These are phyloP conservation scores for Stenchaetothrips biformis DNA, from an alignment of 2,888 invertebrate species.

Conservation along the genomic window DNA sequence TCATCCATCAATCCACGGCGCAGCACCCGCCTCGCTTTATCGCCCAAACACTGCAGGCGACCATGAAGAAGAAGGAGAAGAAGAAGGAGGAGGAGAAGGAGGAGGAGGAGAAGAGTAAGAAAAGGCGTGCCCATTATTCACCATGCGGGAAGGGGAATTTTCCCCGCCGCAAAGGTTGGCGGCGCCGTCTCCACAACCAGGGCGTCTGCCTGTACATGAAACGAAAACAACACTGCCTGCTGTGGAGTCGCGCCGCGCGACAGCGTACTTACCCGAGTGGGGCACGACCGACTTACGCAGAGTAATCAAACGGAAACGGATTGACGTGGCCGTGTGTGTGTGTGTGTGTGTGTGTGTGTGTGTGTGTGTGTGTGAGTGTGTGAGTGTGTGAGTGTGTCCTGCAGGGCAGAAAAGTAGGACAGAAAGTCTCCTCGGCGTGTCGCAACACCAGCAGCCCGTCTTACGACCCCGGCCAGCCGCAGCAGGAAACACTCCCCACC, in stretches of 20 bases:
- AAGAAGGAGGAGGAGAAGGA: no score
- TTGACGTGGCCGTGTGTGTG: no score
- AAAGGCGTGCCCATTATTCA: neutral
- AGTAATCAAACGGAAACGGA: no score
- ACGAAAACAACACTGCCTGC: neutral
- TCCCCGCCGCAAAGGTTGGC: neutral
- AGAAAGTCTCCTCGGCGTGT: neutral
- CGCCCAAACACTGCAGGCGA: no score
- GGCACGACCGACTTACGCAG: neutral
- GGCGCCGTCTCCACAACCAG: neutral
- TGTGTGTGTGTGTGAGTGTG: no score
- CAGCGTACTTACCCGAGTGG: neutral
- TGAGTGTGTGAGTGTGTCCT: no score
- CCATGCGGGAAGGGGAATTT: neutral
- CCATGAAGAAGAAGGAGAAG: no score
- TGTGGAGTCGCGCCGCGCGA: neutral
- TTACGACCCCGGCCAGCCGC: constrained; percentile 11
- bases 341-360: no score
- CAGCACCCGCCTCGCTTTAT: no score
- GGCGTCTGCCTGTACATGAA: neutral
- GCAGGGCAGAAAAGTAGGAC: neutral
- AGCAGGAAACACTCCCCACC: neutral
- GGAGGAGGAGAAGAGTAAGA: no score
- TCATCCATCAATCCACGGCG: no score
- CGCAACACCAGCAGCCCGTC: neutral